A percentile compares a stretch with the other conserved stretches of the same genome.
These are phyloP conservation scores for Amphiduros pacificus DNA, from an alignment of 2,888 invertebrate species.

Conservation along the genomic window DNA sequence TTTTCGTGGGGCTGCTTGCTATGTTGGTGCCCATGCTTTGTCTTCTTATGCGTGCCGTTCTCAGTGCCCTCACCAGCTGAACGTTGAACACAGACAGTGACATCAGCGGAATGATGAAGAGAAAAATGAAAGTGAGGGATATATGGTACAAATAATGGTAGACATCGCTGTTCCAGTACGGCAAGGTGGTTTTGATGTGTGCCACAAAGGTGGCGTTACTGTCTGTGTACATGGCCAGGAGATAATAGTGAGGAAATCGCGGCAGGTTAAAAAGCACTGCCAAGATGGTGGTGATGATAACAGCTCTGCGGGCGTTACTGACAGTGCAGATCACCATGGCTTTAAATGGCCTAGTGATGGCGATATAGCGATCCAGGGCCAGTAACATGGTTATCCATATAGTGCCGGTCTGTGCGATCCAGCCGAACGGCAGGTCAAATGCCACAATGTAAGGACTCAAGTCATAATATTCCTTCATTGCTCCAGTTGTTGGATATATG, in stretches of 20 bases:
- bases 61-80: conserved; percentile 11
- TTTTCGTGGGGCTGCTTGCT: background rate
- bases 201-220: conserved; percentile 14
- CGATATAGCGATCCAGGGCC: conserved; percentile 18
- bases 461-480: conserved; percentile 5
- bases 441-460: conserved; percentile 17
- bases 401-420: conserved; percentile 22
- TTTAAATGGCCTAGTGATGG: conserved; percentile 16
- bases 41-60: background rate
- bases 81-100: conserved; percentile 11
- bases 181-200: conserved; percentile 10
- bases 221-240: conserved; percentile 6
- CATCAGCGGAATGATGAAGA: conserved; percentile 17
- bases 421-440: conserved; percentile 18
- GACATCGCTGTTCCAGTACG: conserved; percentile 15
- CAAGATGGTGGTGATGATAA: background rate
- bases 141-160: conserved; percentile 23
- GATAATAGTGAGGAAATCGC: conserved; percentile 18
- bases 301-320: background rate
- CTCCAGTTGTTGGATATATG: conserved; percentile 12
- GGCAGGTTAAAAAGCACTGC: conserved; percentile 19
- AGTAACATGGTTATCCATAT: conserved; percentile 20
- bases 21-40: background rate
- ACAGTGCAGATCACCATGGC: conserved; percentile 12
- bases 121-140: conserved; percentile 12